Conservation (phyloP, 2,113 vertebrate genomes). For the Chitala chitala region DNA sequence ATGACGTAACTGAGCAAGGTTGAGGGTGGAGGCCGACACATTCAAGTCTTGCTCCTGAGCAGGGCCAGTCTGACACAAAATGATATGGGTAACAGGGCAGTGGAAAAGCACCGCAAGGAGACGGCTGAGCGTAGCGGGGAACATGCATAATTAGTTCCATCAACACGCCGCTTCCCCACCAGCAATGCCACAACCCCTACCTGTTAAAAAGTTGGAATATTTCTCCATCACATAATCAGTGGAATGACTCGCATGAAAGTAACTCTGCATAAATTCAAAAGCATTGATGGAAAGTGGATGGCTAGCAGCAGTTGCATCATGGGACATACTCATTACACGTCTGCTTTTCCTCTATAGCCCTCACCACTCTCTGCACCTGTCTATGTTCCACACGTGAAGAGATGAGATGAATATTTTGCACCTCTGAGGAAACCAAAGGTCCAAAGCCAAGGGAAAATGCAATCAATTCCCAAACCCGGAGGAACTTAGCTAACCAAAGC, state of each 20-base stretch:
- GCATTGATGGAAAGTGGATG: background rate
- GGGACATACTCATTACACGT: background rate
- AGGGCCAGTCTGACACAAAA: no score
- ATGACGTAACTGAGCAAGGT: no score
- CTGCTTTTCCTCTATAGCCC: background rate
- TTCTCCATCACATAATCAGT: background rate
- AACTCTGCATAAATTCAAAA: background rate
- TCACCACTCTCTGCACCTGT: background rate
- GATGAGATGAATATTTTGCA: background rate
- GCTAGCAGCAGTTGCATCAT: background rate
- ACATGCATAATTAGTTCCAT: constrained; percentile 56
- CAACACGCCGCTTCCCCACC: constrained; percentile 39
- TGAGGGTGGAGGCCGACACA: no score
- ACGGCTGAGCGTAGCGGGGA: constrained; percentile 29
- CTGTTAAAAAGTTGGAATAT: constrained; percentile 33
- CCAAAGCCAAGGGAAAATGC: background rate
- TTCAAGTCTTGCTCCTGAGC: no score
- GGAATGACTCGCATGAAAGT: background rate
- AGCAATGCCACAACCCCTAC: constrained; percentile 48
- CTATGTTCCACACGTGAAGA: background rate
- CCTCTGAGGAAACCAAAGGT: background rate
- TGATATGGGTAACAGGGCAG: no score
- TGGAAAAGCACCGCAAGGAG: no score
- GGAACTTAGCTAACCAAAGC: background rate
- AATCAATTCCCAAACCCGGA: background rate